Conservation (phyloP, 2,888 invertebrate species). For the Azorinus chamasolen region DNA sequence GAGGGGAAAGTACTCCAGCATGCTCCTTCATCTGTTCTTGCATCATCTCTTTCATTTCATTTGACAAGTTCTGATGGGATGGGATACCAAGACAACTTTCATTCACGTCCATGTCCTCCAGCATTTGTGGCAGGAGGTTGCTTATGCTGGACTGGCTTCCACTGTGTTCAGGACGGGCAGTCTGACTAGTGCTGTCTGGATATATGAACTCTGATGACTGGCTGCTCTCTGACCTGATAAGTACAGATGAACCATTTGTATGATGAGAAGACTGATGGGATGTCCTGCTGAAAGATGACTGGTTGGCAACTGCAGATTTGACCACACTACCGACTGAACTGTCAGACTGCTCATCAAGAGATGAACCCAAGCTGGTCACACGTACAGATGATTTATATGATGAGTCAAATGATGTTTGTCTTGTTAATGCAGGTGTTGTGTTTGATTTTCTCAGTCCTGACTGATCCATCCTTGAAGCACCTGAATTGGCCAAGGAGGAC, state of each 20-base stretch:
- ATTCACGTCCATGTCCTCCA: constrained; percentile 72
- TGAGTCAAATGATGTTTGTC: constrained; percentile 64
- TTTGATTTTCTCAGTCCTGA: constrained; percentile 57
- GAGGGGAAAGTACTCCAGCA: constrained; percentile 57
- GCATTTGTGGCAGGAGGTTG: constrained; percentile 58
- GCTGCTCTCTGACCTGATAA: constrained; percentile 56
- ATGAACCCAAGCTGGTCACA: constrained; percentile 59
- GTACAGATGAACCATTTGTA: constrained; percentile 47
- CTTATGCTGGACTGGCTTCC: constrained; percentile 42
- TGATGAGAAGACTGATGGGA: constrained; percentile 15
- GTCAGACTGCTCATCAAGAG: constrained; percentile 54
- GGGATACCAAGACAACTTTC: constrained; percentile 73
- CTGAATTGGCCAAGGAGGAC: constrained; percentile 17
- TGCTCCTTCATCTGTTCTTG: constrained; percentile 68
- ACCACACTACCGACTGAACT: constrained; percentile 20
- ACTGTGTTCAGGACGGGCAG: constrained; percentile 31
- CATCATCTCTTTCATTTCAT: constrained; percentile 75
- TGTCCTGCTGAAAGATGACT: constrained; percentile 26
- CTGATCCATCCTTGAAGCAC: constrained; percentile 17
- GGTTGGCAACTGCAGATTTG: constrained; percentile 28
- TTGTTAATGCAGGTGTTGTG: constrained; percentile 57
- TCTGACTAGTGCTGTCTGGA: constrained; percentile 32
- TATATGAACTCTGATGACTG: constrained; percentile 48
- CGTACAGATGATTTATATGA: constrained; percentile 52
- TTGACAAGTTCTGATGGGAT: constrained; percentile 72